Evolutionary conservation across 2,113 vertebrate species (phyloP).

Genomic region (Anhinga anhinga): DNA sequence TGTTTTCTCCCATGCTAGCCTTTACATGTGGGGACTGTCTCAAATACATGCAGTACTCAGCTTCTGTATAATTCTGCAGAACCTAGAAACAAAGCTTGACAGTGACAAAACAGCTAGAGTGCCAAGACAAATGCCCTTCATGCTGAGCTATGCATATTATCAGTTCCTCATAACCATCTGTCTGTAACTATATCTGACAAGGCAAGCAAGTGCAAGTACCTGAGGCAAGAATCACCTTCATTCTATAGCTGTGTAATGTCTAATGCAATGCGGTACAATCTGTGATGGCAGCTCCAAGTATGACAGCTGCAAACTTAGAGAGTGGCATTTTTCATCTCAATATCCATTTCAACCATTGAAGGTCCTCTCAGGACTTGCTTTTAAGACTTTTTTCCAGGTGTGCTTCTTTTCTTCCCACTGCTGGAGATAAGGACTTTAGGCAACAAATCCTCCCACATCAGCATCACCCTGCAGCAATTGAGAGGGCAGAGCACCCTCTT

Average conservation of each 20-base stretch:
- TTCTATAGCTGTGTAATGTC: background rate
- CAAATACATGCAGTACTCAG: background rate
- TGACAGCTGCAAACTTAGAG: background rate
- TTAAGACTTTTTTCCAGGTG: background rate
- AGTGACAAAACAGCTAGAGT: background rate
- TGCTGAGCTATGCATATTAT: constrained; percentile 15
- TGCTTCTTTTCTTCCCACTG: background rate
- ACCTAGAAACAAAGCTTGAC: background rate
- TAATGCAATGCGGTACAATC: background rate
- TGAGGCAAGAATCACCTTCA: background rate
- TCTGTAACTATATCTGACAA: background rate
- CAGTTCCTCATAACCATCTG: constrained; percentile 17
- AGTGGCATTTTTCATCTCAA: background rate
- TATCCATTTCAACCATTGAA: background rate
- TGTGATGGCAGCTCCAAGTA: background rate
- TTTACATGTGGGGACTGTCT: background rate
- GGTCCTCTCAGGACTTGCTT: background rate
- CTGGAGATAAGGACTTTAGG: background rate
- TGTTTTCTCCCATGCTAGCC: background rate
- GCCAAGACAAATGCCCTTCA: background rate
- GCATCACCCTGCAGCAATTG: background rate
- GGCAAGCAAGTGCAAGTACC: background rate
- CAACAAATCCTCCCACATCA: background rate
- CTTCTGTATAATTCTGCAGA: background rate
- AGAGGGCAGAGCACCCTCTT: background rate